Conservation (phyloP, 2,113 vertebrate species). For the Catharus bicknelli region DNA sequence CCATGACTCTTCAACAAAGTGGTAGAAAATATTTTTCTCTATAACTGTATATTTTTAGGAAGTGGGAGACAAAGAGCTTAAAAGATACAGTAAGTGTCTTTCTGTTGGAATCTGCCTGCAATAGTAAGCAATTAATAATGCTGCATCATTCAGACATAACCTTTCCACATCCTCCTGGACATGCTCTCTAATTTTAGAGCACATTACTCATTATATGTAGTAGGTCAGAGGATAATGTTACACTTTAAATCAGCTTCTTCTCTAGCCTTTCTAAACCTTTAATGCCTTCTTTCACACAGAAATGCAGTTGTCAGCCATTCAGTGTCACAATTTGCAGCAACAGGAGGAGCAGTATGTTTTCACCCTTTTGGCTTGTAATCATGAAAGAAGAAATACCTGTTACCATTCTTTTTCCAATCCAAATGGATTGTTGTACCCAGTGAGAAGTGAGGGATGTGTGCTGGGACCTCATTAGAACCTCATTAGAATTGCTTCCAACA, state of each 20-base stretch:
- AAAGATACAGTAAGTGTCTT: neutral
- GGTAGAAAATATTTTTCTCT: neutral
- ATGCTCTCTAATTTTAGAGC: neutral
- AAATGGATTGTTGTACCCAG: neutral
- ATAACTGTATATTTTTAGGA: neutral
- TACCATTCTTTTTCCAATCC: neutral
- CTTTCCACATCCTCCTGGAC: conserved; percentile 11
- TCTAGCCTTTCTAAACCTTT: neutral
- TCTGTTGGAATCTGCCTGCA: neutral
- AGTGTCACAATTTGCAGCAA: neutral
- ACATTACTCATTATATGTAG: neutral
- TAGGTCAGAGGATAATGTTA: conserved; percentile 36
- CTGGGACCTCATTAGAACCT: neutral
- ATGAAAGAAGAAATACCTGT: neutral
- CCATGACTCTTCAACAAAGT: neutral
- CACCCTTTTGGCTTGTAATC: neutral
- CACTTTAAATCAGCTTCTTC: conserved; percentile 4
- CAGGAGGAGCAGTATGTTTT: neutral
- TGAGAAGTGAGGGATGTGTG: neutral
- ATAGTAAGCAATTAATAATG: neutral
- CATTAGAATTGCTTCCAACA: neutral
- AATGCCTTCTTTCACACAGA: neutral
- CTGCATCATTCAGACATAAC: neutral
- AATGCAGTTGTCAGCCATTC: neutral
- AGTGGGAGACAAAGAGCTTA: neutral